Evolutionary conservation across 2,797 vertebrate species (phyloP).

Genomic region (Sciurus carolinensis): DNA sequence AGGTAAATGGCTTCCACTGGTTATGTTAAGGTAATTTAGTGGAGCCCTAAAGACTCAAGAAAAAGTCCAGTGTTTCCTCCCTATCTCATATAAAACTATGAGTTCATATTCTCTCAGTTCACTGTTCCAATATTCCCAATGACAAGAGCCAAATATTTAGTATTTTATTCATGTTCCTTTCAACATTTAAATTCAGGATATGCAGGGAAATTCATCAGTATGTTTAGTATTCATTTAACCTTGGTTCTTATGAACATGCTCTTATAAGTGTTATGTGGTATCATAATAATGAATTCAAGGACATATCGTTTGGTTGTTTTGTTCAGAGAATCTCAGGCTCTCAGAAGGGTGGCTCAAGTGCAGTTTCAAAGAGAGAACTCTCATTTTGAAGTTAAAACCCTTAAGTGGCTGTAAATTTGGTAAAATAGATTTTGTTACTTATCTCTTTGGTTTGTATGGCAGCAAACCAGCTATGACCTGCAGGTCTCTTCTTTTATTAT

Average conservation of each 20-base stretch:
- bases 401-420: slow-evolving; percentile 40
- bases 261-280: not conserved
- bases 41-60: not conserved
- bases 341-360: slow-evolving; percentile 25
- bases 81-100: not conserved
- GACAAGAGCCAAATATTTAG: slow-evolving; percentile 55
- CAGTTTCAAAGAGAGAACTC: not conserved
- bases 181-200: slow-evolving; percentile 24
- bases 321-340: not conserved
- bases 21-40: not conserved
- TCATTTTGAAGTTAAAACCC: slow-evolving; percentile 46
- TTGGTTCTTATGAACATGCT: not conserved
- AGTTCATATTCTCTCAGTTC: not conserved
- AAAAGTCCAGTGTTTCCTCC: not conserved
- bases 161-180: slow-evolving; percentile 35
- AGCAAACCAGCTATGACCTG: not conserved
- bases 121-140: not conserved
- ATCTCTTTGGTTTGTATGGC: not conserved
- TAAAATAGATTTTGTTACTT: slow-evolving; percentile 27
- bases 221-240: slow-evolving; percentile 45
- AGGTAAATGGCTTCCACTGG: not conserved
- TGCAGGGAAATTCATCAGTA: not conserved
- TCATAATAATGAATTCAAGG: slow-evolving; percentile 5
- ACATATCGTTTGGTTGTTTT: slow-evolving; percentile 41
- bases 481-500: not conserved